phyloP scores from a whole-genome alignment of 1,140 invertebrate species.

The Ceratosolen fusciceps region DNA sequence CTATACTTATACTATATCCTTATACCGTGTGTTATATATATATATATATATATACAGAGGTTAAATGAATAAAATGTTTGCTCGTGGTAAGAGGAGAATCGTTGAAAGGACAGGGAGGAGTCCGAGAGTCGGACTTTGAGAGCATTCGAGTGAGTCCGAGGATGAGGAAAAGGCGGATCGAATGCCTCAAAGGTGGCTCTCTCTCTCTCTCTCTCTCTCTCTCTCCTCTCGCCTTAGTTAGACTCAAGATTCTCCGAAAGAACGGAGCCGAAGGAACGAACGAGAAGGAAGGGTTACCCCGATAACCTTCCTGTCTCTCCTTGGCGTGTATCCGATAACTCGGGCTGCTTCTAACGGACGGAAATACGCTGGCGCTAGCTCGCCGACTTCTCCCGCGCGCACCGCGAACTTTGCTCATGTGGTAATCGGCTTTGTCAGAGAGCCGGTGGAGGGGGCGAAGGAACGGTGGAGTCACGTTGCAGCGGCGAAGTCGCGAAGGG shows the following conservation, averaged over 20 bases:
- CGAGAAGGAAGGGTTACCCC: slow-evolving; percentile 47
- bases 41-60: too few species aligned
- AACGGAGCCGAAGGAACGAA: slow-evolving; percentile 1
- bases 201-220: slow-evolving; percentile 3
- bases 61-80: too few species aligned
- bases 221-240: not conserved
- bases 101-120: not conserved
- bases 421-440: slow-evolving; percentile 26
- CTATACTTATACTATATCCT: too few species aligned
- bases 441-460: not conserved
- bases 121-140: not conserved
- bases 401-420: slow-evolving; percentile 21
- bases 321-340: slow-evolving; percentile 34
- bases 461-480: slow-evolving; percentile 43
- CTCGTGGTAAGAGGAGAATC: not conserved
- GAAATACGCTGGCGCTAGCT: slow-evolving; percentile 11
- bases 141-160: not conserved
- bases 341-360: slow-evolving; percentile 14
- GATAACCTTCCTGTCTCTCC: slow-evolving; percentile 51
- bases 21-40: too few species aligned
- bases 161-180: not conserved
- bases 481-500: slow-evolving; percentile 14
- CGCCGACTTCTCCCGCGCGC: slow-evolving; percentile 16
- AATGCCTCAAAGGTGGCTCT: not conserved
- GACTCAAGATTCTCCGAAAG: not conserved